These are phyloP conservation scores for Ibycter americanus DNA, from an alignment of 2,797 vertebrate species.

Conservation along the genomic window DNA sequence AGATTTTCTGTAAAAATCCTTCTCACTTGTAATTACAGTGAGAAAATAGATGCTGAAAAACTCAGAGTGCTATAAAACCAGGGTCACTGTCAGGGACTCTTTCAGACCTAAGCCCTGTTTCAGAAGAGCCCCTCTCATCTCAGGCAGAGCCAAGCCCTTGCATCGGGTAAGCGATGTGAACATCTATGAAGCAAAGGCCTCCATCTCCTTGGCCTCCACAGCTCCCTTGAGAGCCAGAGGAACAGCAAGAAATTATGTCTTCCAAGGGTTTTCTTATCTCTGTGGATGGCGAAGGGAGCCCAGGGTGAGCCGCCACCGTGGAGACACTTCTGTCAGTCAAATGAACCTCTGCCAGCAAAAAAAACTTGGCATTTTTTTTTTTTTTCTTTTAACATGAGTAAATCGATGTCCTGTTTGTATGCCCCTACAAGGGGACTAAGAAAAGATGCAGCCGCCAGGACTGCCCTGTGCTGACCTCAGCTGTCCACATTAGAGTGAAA, in stretches of 20 bases:
- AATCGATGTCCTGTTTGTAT: background rate
- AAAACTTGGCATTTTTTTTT: background rate
- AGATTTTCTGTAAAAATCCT: background rate
- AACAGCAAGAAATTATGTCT: background rate
- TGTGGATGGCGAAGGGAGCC: background rate
- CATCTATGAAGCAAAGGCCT: background rate
- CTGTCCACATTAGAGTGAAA: background rate
- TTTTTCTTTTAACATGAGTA: background rate
- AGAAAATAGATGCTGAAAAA: background rate
- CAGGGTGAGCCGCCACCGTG: rapidly evolving
- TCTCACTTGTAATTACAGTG: background rate
- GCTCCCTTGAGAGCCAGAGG: background rate
- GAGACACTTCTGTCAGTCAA: background rate
- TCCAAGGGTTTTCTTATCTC: background rate
- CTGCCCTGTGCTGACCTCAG: rapidly evolving
- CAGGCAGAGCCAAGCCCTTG: background rate
- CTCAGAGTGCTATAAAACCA: background rate
- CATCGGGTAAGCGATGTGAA: rapidly evolving
- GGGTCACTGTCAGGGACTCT: background rate
- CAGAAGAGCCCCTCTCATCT: background rate
- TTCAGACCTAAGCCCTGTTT: background rate
- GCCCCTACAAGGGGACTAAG: background rate
- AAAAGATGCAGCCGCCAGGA: rapidly evolving
- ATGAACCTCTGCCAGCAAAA: background rate
- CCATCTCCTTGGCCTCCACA: background rate